Evolutionary conservation across 2,797 vertebrate species (phyloP), one percentile per base, ranked within the genome.

Genomic region (Sternarchorhynchus goeldii): DNA sequence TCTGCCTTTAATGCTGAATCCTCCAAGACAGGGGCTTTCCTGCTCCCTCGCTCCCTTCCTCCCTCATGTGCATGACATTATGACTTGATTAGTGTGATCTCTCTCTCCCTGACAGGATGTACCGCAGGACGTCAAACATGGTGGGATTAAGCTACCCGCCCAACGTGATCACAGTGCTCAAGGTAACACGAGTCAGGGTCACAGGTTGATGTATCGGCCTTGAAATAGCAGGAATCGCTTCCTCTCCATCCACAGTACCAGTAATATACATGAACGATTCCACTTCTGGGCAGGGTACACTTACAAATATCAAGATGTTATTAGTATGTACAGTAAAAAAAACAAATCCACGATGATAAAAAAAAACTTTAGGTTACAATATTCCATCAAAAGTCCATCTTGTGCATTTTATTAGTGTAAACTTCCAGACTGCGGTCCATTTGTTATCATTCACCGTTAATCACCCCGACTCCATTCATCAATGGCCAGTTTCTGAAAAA

Each of bases 121-220:
- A 97, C 86, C 93, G 97, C 81, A 90, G 96, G 71, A 96, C 94
- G 56, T 98, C 96, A 84, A 96, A 96, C 90, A 94, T 95, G 95
- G 94, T 95, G 7, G 96, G 95, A 81, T 91, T 99, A 83, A 97
- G 91, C 89, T 98, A 97, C 84, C 96, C 97, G 0, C 88, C 94
- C 85, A 92, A 93, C 77, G 96, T 97, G 88, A 96, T 98, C 85
- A 90, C 93, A 84, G 95, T 93, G 64, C 89, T 98, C 78, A 98
- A 98, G 96, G 96, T 98, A 95, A 65, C 41, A 69, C 1, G 55
- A 17, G 29, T 36, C 55, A 69, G 55, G 34, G 63, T 67, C 72
- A 36, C 20, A 56, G 70, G 56, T 36, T 72, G 25, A 20, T 18
- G 50, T 57, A 77, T 36, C 20, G 16, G 57, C 31, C 58, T 64